Evolutionary conservation across 2,113 vertebrate species (phyloP).

Genomic region (rat (Rattus norvegicus)): DNA sequence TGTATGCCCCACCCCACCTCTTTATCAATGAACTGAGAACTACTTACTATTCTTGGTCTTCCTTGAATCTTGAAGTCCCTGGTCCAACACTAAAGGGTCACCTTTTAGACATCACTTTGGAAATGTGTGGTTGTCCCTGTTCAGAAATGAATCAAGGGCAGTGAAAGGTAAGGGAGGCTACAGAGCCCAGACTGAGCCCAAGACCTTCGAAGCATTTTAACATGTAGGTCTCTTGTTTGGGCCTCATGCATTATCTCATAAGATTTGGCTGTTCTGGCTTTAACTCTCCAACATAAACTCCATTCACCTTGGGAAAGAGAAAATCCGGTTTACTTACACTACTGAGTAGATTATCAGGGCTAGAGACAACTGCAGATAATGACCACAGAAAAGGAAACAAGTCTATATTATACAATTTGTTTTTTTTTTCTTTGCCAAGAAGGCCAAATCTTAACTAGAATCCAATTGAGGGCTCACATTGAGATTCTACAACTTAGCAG

Average conservation of each 20-base stretch:
- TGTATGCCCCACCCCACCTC: background rate
- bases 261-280: background rate
- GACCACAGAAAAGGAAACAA: background rate
- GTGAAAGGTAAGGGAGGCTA: background rate
- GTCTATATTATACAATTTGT: background rate
- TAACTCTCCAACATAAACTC: background rate
- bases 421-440: background rate
- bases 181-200: background rate
- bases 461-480: background rate
- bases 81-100: background rate
- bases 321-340: background rate
- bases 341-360: background rate
- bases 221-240: background rate
- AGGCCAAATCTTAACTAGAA: constrained; percentile 34
- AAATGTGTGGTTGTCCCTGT: constrained; percentile 22
- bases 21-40: constrained; percentile 11
- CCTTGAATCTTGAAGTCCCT: constrained; percentile 33
- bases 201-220: background rate
- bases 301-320: constrained; percentile 25
- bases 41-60: constrained; percentile 21
- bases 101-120: constrained; percentile 1
- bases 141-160: constrained; percentile 23
- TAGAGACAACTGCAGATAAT: background rate
- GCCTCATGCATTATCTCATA: background rate
- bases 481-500: background rate